These are phyloP conservation scores for Avahi laniger DNA, from an alignment of 2,797 vertebrate species.

Conservation along the genomic window DNA sequence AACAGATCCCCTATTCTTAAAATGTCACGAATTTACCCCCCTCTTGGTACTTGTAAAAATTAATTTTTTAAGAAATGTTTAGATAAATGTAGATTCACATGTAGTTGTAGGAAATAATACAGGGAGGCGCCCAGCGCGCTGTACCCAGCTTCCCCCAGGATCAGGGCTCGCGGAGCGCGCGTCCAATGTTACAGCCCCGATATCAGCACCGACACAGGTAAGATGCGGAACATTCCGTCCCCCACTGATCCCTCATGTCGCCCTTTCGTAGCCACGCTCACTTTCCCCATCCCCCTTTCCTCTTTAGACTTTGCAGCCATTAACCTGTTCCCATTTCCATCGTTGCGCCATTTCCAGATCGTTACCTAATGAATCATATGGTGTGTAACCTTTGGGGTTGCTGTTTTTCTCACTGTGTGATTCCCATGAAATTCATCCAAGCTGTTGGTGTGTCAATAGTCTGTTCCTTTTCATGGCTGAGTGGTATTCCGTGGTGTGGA, in stretches of 20 bases:
- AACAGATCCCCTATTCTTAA: neutral
- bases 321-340: neutral
- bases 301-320: neutral
- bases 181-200: fast-evolving
- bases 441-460: neutral
- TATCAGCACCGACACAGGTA: fast-evolving
- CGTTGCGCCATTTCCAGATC: neutral
- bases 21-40: neutral
- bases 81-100: neutral
- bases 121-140: neutral
- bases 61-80: neutral
- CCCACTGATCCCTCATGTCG: fast-evolving
- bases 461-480: neutral
- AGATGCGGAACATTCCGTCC: fast-evolving
- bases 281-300: neutral
- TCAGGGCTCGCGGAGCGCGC: too few relatives aligned
- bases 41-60: neutral
- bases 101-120: neutral
- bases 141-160: fast-evolving
- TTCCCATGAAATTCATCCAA: neutral
- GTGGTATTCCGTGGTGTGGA: fast-evolving
- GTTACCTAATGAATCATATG: fast-evolving
- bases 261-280: fast-evolving
- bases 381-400: neutral
- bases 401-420: neutral